Conservation (phyloP, 1,140 invertebrate species). For the Bombus confusus region DNA sequence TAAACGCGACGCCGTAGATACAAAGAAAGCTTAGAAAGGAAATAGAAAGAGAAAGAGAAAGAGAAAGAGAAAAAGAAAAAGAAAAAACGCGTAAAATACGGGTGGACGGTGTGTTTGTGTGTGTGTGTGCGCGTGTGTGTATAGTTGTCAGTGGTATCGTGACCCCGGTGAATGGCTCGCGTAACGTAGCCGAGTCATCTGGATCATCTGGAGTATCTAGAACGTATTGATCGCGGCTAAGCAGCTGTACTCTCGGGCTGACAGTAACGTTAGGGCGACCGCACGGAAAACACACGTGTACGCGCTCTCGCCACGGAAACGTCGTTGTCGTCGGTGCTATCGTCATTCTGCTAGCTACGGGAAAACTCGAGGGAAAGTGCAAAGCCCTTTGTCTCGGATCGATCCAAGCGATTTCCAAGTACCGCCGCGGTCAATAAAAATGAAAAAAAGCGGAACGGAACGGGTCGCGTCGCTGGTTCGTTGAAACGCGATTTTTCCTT, state of each 20-base stretch:
- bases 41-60: too few relatives aligned
- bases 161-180: constrained; percentile 54
- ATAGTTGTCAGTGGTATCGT: background rate
- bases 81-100: too few relatives aligned
- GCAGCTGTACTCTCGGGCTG: constrained; percentile 71
- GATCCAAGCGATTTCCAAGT: constrained; percentile 9
- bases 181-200: constrained; percentile 53
- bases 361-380: constrained; percentile 34
- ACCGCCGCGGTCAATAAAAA: background rate
- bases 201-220: constrained; percentile 77
- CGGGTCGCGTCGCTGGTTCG: too few relatives aligned
- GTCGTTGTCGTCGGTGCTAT: constrained; percentile 25
- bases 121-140: too few relatives aligned
- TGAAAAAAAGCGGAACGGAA: background rate
- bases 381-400: background rate
- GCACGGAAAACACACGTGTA: constrained; percentile 76
- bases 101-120: background rate
- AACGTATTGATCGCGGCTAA: constrained; percentile 78
- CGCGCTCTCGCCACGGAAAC: constrained; percentile 47
- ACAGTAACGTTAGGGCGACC: constrained; percentile 78
- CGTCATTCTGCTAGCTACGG: constrained; percentile 34
- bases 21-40: too few relatives aligned
- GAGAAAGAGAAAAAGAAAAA: background rate
- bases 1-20: background rate
- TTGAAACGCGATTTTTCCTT: background rate